Evolutionary conservation across 2,797 vertebrate species (phyloP).

Genomic region (Sternotherus odoratus): DNA sequence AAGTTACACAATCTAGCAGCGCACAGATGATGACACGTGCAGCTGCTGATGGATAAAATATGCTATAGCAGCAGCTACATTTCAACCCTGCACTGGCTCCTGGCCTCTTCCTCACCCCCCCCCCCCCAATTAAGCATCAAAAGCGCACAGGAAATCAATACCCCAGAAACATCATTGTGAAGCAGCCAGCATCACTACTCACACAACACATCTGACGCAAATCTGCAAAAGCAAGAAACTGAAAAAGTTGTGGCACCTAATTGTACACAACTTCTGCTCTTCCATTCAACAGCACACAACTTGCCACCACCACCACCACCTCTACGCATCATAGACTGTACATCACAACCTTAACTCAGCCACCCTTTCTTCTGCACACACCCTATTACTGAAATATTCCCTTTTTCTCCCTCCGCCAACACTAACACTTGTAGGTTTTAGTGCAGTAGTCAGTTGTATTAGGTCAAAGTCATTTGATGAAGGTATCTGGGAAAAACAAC

Average conservation of each 20-base stretch:
- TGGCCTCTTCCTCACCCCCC: background rate
- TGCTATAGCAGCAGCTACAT: background rate
- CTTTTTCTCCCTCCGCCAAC: background rate
- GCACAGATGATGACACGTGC: fast-evolving
- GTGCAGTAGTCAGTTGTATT: background rate
- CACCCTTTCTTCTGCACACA: fast-evolving
- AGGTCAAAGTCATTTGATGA: background rate
- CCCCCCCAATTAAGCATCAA: background rate
- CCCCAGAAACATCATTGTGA: background rate
- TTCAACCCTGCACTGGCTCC: background rate
- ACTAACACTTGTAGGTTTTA: background rate
- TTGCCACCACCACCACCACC: background rate
- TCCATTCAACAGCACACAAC: background rate
- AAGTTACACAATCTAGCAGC: background rate
- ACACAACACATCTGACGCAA: background rate
- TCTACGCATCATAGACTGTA: fast-evolving
- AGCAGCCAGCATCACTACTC: background rate
- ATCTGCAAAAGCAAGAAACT: background rate
- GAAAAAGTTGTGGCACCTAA: background rate
- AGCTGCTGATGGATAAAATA: background rate
- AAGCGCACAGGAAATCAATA: background rate
- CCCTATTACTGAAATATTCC: background rate
- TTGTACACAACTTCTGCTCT: background rate
- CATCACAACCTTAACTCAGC: background rate
- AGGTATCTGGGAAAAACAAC: background rate